A percentile compares a stretch with the other conserved stretches of the same genome.
These are phyloP conservation scores for Apodemia zela DNA, from an alignment of 2,888 invertebrate species.

Conservation along the genomic window DNA sequence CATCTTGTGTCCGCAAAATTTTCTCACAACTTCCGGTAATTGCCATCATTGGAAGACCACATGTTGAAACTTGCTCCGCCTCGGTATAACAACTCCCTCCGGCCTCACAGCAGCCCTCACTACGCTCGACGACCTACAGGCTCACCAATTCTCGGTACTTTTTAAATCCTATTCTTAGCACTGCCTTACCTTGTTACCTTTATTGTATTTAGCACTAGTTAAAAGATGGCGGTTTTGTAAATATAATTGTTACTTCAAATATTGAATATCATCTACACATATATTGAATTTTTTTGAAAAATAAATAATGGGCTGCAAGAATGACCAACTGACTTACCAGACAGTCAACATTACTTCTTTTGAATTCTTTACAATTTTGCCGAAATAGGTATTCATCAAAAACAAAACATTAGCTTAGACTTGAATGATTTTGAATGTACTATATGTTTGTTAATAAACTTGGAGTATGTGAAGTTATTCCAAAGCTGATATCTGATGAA, in stretches of 20 bases:
- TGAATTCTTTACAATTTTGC: not conserved
- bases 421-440: not conserved
- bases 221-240: constrained; percentile 28
- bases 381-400: not conserved
- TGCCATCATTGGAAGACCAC: constrained; percentile 59
- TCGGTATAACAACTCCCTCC: constrained; percentile 56
- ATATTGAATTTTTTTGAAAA: no score
- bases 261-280: not conserved
- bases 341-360: not conserved
- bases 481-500: no score
- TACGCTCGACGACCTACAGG: constrained; percentile 62
- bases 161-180: constrained; percentile 76
- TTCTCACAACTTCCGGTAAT: constrained; percentile 60
- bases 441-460: constrained; percentile 8
- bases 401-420: constrained; percentile 1
- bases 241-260: constrained; percentile 18
- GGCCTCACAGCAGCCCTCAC: constrained; percentile 70
- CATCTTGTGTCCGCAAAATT: constrained; percentile 56
- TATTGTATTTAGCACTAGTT: constrained; percentile 51
- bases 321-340: not conserved
- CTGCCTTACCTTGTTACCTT: constrained; percentile 60
- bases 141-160: constrained; percentile 77
- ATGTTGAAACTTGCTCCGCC: constrained; percentile 54
- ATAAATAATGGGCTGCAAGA: not conserved
- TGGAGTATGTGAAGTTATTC: not conserved